These are phyloP conservation scores for Eclectus roratus DNA, from an alignment of 2,113 vertebrate genomes.

Conservation along the genomic window DNA sequence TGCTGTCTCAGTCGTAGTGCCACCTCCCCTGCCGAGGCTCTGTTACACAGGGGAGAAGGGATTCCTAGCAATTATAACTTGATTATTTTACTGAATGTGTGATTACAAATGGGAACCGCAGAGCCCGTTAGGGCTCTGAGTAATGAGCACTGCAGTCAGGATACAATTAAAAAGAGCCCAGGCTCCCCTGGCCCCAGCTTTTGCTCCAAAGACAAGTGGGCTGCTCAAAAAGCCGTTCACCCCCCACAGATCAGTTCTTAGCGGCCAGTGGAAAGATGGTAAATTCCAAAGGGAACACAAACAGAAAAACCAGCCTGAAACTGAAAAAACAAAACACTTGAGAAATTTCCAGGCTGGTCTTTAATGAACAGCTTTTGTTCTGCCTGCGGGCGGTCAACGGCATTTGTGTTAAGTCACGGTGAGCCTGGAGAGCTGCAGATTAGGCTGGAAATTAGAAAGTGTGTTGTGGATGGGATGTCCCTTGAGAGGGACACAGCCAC, in stretches of 20 bases:
- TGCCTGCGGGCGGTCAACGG: neutral
- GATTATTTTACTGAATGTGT: constrained; percentile 6
- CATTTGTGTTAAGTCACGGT: neutral
- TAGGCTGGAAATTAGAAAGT: constrained; percentile 39
- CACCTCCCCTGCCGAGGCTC: constrained; percentile 27
- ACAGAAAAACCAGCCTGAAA: neutral
- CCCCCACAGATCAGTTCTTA: neutral
- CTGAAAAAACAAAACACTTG: neutral
- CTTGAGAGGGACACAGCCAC: neutral
- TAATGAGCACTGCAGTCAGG: neutral
- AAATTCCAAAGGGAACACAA: neutral
- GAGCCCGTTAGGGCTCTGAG: neutral
- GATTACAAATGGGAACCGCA: neutral
- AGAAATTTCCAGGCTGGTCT: neutral
- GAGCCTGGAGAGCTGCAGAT: constrained; percentile 2
- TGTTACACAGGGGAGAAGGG: constrained; percentile 24
- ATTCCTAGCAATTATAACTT: constrained; percentile 38
- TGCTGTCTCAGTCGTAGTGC: constrained; percentile 36
- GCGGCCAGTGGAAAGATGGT: neutral
- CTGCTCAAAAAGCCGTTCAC: neutral
- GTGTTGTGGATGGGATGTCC: fast-evolving
- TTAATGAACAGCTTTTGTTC: neutral
- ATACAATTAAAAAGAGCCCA: neutral
- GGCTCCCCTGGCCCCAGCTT: neutral
- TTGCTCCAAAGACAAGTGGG: neutral